phyloP scores from a whole-genome alignment of 2,888 invertebrate genomes.

The Meghimatium bilineatum region DNA sequence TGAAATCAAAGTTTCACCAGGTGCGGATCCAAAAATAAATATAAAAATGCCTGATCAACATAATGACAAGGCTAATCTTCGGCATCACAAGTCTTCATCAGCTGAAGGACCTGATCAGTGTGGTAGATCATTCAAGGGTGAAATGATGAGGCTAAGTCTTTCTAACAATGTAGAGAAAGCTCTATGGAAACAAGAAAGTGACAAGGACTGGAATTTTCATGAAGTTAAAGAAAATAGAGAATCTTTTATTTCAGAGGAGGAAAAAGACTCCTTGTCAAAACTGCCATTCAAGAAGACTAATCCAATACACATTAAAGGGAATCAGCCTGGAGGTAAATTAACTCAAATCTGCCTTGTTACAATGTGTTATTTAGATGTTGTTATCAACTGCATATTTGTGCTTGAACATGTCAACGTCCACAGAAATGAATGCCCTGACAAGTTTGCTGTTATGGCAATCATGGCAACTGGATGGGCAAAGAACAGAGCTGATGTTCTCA shows the following conservation, averaged over 20 bases:
- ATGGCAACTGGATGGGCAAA: too few relatives aligned
- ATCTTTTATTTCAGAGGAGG: conserved; percentile 28
- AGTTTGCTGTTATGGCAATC: too few relatives aligned
- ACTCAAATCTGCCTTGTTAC: not conserved
- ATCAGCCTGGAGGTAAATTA: conserved; percentile 18
- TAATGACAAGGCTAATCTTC: conserved; percentile 1
- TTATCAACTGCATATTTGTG: too few relatives aligned
- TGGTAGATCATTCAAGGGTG: not conserved
- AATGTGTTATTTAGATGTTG: too few relatives aligned
- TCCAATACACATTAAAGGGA: conserved; percentile 36
- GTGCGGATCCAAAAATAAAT: not conserved
- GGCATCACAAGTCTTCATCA: not conserved
- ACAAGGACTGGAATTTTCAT: not conserved
- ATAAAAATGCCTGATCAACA: not conserved
- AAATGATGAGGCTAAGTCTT: conserved; percentile 16
- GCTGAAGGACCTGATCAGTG: not conserved
- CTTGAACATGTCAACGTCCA: too few relatives aligned
- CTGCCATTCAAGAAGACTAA: conserved; percentile 28
- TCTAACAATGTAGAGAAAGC: conserved; percentile 24
- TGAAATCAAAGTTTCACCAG: not conserved
- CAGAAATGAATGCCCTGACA: too few relatives aligned
- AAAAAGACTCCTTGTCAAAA: conserved; percentile 37
- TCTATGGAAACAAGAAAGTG: conserved; percentile 22
- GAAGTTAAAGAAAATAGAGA: conserved; percentile 16
- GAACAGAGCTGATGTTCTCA: too few relatives aligned